Conservation (phyloP, 1,140 invertebrate species). For the Cyclargus thomasi region DNA sequence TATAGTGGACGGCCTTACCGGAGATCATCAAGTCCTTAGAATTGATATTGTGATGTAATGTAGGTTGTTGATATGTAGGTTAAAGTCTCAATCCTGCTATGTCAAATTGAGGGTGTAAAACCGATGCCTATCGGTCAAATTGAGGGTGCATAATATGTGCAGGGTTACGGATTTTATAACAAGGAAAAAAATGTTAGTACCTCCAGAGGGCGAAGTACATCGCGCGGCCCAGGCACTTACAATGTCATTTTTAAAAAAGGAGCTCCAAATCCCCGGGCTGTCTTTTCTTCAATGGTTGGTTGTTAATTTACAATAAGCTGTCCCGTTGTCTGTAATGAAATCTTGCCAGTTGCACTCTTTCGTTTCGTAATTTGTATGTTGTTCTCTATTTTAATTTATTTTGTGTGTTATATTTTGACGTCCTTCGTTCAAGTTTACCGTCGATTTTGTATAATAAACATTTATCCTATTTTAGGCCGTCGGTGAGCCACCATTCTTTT, state of each 20-base stretch:
- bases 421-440: too few species aligned
- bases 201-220: slow-evolving; percentile 75
- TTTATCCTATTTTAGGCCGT: slow-evolving; percentile 1
- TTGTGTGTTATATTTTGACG: too few species aligned
- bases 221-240: slow-evolving; percentile 79
- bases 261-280: slow-evolving; percentile 77
- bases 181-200: slow-evolving; percentile 79
- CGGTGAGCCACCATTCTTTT: slow-evolving; percentile 19
- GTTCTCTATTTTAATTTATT: too few species aligned
- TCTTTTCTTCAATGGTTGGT: slow-evolving; percentile 81
- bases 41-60: slow-evolving; percentile 86
- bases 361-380: too few species aligned
- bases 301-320: too few species aligned
- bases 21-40: slow-evolving; percentile 77
- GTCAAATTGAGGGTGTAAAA: slow-evolving; percentile 84
- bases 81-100: slow-evolving; percentile 82
- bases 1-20: slow-evolving; percentile 77
- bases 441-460: background rate
- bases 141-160: slow-evolving; percentile 82
- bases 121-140: slow-evolving; percentile 85
- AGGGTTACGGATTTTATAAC: slow-evolving; percentile 80
- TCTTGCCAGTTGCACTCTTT: too few species aligned
- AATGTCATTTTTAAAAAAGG: slow-evolving; percentile 80
- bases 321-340: too few species aligned
- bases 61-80: too few species aligned